Conservation (phyloP, 2,113 vertebrate species). For the Heterochromis multidens region DNA sequence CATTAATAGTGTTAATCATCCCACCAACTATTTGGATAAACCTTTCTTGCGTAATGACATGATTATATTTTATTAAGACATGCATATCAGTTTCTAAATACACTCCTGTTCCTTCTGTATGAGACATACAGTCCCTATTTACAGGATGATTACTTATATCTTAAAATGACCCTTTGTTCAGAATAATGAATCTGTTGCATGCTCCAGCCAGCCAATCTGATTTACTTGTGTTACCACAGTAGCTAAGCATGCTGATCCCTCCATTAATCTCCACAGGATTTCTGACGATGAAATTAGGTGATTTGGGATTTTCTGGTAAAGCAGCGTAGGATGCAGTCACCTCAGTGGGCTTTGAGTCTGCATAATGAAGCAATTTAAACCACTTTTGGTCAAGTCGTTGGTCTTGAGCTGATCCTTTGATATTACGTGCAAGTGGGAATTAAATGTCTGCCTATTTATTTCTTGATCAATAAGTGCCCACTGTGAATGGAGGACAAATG, state of each 20-base stretch:
- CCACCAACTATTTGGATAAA: not conserved
- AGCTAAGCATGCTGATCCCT: constrained; percentile 54
- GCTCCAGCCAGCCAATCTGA: constrained; percentile 47
- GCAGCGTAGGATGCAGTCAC: constrained; percentile 20
- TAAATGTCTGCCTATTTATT: not conserved
- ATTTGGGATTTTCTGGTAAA: constrained; percentile 33
- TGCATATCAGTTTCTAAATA: not conserved
- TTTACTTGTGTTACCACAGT: constrained; percentile 57
- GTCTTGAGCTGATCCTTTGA: constrained; percentile 13
- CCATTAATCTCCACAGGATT: constrained; percentile 38
- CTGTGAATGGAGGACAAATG: not conserved
- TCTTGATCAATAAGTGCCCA: not conserved
- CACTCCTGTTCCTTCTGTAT: not conserved
- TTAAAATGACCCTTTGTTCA: constrained; percentile 54
- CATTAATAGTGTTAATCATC: not conserved
- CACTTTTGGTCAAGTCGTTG: constrained; percentile 3
- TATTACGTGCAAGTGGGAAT: constrained; percentile 15
- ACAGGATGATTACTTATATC: not conserved
- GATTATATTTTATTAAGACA: not conserved
- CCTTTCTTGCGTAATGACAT: not conserved
- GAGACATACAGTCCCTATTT: constrained; percentile 39
- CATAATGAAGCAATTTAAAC: constrained; percentile 18
- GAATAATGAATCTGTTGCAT: constrained; percentile 39
- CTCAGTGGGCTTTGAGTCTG: constrained; percentile 5
- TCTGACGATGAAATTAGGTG: not conserved